phyloP scores from a whole-genome alignment of 1,140 invertebrate species.

The Rhizoglyphus robini region DNA sequence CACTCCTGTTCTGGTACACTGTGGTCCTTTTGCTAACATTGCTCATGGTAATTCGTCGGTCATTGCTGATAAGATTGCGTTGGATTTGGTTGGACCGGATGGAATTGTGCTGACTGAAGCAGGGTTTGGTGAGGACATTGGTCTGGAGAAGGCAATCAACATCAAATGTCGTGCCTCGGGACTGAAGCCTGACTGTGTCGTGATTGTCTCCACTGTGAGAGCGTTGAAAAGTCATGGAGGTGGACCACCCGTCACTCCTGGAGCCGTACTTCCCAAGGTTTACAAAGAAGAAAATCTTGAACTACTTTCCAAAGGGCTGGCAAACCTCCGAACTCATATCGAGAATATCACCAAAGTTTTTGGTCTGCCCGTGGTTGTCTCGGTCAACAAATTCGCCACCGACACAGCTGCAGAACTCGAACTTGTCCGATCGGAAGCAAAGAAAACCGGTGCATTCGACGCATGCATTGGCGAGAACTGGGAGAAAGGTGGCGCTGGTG shows the following conservation, averaged over 20 bases:
- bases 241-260: slow-evolving; percentile 71
- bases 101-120: slow-evolving; percentile 94
- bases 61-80: slow-evolving; percentile 79
- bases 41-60: slow-evolving; percentile 96
- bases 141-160: slow-evolving; percentile 98
- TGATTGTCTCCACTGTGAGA: slow-evolving; percentile 81
- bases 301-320: slow-evolving; percentile 69
- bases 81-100: slow-evolving; percentile 79
- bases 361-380: slow-evolving; percentile 84
- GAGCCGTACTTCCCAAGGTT: slow-evolving; percentile 61
- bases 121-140: slow-evolving; percentile 96
- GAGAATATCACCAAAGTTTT: slow-evolving; percentile 68
- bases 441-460: slow-evolving; percentile 62
- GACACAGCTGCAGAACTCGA: slow-evolving; percentile 75
- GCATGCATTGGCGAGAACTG: slow-evolving; percentile 81
- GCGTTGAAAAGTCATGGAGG: slow-evolving; percentile 99
- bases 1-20: slow-evolving; percentile 76
- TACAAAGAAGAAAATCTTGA: slow-evolving; percentile 72
- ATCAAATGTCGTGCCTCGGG: slow-evolving; percentile 90
- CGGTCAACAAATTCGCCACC: slow-evolving; percentile 71
- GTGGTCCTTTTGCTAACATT: slow-evolving; percentile 97
- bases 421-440: slow-evolving; percentile 54
- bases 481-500: slow-evolving; percentile 77
- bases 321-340: slow-evolving; percentile 86
- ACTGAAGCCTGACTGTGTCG: slow-evolving; percentile 67